Evolutionary conservation across 2,113 vertebrate species (phyloP).

Genomic region (Scatophagus argus): DNA sequence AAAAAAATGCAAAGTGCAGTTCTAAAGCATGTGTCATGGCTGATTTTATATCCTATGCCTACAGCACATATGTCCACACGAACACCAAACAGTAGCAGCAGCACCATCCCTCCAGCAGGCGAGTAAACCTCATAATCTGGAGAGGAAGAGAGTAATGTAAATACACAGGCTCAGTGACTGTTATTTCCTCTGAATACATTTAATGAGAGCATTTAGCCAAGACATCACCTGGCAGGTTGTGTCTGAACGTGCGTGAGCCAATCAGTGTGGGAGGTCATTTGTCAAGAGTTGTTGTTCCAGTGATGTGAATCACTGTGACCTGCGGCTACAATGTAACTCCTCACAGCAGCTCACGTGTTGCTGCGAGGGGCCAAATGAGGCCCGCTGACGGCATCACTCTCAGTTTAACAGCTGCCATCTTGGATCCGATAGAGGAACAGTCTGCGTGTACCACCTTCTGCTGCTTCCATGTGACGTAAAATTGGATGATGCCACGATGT

Average conservation of each 20-base stretch:
- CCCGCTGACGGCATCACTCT: conserved; percentile 22
- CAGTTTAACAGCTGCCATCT: conserved; percentile 53
- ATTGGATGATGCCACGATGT: background rate
- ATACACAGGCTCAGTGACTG: background rate
- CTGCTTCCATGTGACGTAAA: conserved; percentile 14
- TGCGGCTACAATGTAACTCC: background rate
- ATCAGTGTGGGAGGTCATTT: conserved; percentile 15
- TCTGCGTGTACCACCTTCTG: conserved; percentile 5
- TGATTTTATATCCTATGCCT: background rate
- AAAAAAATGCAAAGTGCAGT: background rate
- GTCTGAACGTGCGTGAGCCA: conserved; percentile 13
- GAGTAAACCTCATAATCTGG: conserved; percentile 1
- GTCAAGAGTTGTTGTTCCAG: background rate
- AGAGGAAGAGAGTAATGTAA: conserved; percentile 11
- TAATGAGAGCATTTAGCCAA: conserved; percentile 9
- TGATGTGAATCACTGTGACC: conserved; percentile 15
- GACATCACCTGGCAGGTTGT: background rate
- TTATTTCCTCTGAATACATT: background rate
- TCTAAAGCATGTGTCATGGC: background rate
- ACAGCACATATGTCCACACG: background rate
- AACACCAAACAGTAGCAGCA: background rate
- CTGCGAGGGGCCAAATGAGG: conserved; percentile 14
- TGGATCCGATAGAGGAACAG: conserved; percentile 36
- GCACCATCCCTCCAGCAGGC: conserved; percentile 1
- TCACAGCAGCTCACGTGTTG: conserved; percentile 15